Conservation (phyloP, 92 coral and sea anemone genomes). For the Heteractis magnifica region DNA sequence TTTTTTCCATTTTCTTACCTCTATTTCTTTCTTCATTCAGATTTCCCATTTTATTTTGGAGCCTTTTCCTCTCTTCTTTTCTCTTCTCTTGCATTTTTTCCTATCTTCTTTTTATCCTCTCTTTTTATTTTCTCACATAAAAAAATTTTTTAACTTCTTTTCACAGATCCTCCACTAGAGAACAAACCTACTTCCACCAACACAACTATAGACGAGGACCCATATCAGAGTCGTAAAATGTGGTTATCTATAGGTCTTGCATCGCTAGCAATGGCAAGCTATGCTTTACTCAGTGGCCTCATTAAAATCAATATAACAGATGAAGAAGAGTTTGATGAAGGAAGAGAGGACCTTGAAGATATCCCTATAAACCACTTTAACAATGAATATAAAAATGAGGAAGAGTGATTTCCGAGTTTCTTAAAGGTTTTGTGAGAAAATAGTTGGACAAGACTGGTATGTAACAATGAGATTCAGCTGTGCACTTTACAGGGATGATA, state of each 20-base stretch:
- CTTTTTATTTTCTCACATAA: background rate
- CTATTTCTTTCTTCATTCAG: too few species aligned
- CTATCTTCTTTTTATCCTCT: background rate
- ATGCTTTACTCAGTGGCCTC: constrained; percentile 61
- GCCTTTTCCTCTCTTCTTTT: background rate
- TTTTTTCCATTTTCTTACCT: background rate
- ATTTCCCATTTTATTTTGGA: too few species aligned
- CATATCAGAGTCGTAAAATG: constrained; percentile 42
- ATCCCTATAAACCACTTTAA: constrained; percentile 8
- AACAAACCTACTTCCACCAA: constrained; percentile 28
- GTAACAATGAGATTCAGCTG: too few species aligned
- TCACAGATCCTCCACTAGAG: constrained; percentile 39
- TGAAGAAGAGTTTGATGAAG: background rate
- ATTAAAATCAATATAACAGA: constrained; percentile 25
- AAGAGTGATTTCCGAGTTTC: background rate
- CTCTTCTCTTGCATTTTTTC: background rate
- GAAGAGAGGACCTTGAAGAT: constrained; percentile 19
- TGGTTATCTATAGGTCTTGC: constrained; percentile 55
- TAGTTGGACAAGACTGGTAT: too few species aligned
- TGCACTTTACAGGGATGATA: too few species aligned
- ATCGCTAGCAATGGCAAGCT: constrained; percentile 48
- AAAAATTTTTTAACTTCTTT: background rate
- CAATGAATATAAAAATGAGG: constrained; percentile 29
- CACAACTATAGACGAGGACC: constrained; percentile 48
- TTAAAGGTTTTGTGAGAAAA: too few species aligned